Percentiles rank a stretch among this genome's conserved stretches.
phyloP scores from a whole-genome alignment of 2,888 invertebrate genomes.

The Cremastobaeus sp. region DNA sequence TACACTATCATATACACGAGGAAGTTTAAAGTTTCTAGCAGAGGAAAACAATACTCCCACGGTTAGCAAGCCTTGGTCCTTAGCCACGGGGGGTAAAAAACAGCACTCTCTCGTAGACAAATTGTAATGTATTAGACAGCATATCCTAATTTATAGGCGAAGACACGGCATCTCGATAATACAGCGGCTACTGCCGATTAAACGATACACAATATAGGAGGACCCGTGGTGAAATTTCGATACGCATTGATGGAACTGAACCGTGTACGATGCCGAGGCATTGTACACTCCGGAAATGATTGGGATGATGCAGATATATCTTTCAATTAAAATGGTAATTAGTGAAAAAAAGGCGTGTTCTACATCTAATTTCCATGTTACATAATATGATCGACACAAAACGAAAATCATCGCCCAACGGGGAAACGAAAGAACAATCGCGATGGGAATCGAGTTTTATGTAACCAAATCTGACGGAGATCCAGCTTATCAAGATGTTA shows the following conservation, averaged over 20 bases:
- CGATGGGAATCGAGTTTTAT: too few relatives aligned
- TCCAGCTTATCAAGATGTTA: too few relatives aligned
- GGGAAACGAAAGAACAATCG: too few relatives aligned
- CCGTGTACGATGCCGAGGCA: conserved; percentile 7
- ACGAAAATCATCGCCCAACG: neutral
- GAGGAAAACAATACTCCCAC: conserved; percentile 61
- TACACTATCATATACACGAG: conserved; percentile 16
- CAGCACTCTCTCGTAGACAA: conserved; percentile 62
- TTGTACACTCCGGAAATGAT: conserved; percentile 27
- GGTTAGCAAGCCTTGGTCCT: conserved; percentile 50
- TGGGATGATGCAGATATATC: conserved; percentile 33
- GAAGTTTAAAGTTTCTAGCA: conserved; percentile 42
- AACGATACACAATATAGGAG: conserved; percentile 42
- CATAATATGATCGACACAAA: too few relatives aligned
- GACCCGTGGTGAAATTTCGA: conserved; percentile 13
- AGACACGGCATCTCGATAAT: conserved; percentile 55
- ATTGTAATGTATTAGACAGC: conserved; percentile 62
- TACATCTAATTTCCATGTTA: neutral
- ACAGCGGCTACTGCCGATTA: conserved; percentile 56
- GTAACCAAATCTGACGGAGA: too few relatives aligned
- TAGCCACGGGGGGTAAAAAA: conserved; percentile 58
- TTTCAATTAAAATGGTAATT: conserved; percentile 38
- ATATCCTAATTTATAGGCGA: conserved; percentile 58
- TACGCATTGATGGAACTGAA: conserved; percentile 17
- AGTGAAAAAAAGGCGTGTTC: conserved; percentile 3